These are phyloP conservation scores for Biston betularia DNA, from an alignment of 2,888 invertebrate species.

Conservation along the genomic window DNA sequence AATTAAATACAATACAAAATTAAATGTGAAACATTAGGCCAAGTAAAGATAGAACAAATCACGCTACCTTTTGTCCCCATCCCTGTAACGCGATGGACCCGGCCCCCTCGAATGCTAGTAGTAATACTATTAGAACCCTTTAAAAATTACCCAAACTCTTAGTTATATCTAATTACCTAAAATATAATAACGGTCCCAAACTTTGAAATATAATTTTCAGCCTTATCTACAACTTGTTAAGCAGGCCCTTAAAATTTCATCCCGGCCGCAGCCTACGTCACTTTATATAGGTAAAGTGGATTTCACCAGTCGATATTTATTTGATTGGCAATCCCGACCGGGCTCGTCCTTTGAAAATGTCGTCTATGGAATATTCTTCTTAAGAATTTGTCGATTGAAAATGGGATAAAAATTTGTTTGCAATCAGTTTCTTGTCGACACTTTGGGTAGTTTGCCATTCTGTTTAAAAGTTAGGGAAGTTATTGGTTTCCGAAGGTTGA, in stretches of 20 bases:
- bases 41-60: too few relatives aligned
- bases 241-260: conserved; percentile 53
- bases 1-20: too few relatives aligned
- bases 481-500: conserved; percentile 1
- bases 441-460: conserved; percentile 32
- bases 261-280: conserved; percentile 44
- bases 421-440: conserved; percentile 31
- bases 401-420: conserved; percentile 41
- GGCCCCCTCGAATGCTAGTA: too few relatives aligned
- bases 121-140: not conserved
- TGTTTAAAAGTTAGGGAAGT: conserved; percentile 18
- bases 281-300: conserved; percentile 51
- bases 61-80: too few relatives aligned
- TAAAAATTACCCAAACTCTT: not conserved
- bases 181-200: conserved; percentile 10
- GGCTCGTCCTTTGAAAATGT: conserved; percentile 50
- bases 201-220: conserved; percentile 20
- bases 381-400: conserved; percentile 38
- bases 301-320: conserved; percentile 56
- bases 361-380: conserved; percentile 43
- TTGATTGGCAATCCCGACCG: conserved; percentile 57
- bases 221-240: conserved; percentile 34
- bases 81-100: too few relatives aligned
- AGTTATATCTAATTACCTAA: not conserved
- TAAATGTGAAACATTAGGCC: too few relatives aligned